Percentiles rank a stretch among this genome's conserved stretches.
Evolutionary conservation across 2,797 vertebrate species (phyloP).

Genomic region (Lithobates sylvaticus): DNA sequence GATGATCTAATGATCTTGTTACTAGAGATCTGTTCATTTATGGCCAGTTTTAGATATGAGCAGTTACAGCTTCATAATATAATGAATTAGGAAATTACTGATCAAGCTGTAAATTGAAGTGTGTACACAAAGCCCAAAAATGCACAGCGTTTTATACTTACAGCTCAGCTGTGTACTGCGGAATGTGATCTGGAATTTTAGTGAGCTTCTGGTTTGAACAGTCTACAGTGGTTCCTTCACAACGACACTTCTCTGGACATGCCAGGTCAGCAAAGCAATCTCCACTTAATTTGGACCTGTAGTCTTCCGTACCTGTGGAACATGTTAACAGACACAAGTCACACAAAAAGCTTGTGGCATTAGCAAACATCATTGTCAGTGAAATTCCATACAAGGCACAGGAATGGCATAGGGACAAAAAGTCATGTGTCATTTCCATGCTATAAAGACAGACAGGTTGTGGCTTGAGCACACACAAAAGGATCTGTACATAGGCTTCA

Average conservation of each 20-base stretch:
- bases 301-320: constrained; percentile 94
- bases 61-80: too few species aligned
- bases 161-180: constrained; percentile 96
- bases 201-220: constrained; percentile 97
- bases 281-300: constrained; percentile 94
- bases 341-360: not conserved
- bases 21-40: too few species aligned
- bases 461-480: constrained; percentile 15
- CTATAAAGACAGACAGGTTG: constrained; percentile 14
- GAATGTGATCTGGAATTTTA: constrained; percentile 95
- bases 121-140: not conserved
- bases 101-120: not conserved
- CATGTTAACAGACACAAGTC: constrained; percentile 68
- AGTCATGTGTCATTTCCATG: constrained; percentile 5
- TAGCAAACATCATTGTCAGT: not conserved
- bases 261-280: constrained; percentile 97
- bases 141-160: constrained; percentile 76
- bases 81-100: too few species aligned
- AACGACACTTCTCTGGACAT: constrained; percentile 96
- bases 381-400: constrained; percentile 2
- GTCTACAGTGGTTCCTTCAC: constrained; percentile 96
- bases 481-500: constrained; percentile 77
- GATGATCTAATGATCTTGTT: too few species aligned
- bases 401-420: not conserved
- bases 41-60: too few species aligned